These are phyloP conservation scores for Nymphalis urticae DNA, from an alignment of 2,888 invertebrate genomes.

Conservation along the genomic window DNA sequence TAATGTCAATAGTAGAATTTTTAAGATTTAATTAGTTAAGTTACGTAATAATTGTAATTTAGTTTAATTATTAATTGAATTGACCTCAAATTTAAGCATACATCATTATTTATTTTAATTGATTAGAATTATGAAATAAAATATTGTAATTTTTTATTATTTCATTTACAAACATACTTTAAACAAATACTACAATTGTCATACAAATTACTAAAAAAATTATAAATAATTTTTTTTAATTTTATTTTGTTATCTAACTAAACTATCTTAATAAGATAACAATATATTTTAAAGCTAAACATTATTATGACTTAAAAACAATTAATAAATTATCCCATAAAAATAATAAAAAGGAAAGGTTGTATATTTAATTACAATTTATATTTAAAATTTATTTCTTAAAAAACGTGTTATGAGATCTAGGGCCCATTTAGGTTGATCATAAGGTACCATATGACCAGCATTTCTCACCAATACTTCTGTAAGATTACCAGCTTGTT, in stretches of 20 bases:
- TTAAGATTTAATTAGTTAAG: neutral
- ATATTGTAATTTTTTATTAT: conserved; percentile 38
- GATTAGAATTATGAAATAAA: conserved; percentile 5
- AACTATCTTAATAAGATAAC: too few species aligned
- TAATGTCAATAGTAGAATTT: neutral
- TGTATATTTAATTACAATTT: neutral
- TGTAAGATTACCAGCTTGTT: conserved; percentile 85
- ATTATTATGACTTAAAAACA: too few species aligned
- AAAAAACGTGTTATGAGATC: conserved; percentile 82
- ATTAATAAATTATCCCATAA: too few species aligned
- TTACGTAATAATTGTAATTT: conserved; percentile 14
- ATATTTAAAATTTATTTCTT: conserved; percentile 49
- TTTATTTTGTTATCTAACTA: too few species aligned
- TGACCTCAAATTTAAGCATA: conserved; percentile 17
- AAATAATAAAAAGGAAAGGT: too few species aligned
- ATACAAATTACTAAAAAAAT: neutral
- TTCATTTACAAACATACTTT: neutral
- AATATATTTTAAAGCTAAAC: too few species aligned
- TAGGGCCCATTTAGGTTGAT: conserved; percentile 82
- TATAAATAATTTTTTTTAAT: too few species aligned
- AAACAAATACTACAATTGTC: neutral
- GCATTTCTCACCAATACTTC: conserved; percentile 88
- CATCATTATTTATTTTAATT: conserved; percentile 50
- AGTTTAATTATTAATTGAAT: conserved; percentile 31
- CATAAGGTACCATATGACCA: conserved; percentile 87